Base-by-base conservation (phyloP, 2,888 invertebrate genomes). In the Saturnia pavonia region DNA sequence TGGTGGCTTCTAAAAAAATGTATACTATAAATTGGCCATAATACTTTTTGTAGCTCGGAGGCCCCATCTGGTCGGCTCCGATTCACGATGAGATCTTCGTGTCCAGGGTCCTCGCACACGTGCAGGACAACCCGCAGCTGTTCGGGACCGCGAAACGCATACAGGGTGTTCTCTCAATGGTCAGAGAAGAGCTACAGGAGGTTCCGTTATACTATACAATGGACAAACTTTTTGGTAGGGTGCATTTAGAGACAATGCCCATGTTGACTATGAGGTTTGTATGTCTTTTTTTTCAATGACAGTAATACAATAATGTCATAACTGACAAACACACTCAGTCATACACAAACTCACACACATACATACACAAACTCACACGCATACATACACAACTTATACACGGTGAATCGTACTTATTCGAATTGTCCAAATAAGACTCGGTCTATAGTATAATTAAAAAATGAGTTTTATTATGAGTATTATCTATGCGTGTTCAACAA, bases 51-150 rank as follows among this genome's bases (percentile, higher is more conserved):
- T 88, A 97, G 96, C 88, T 98, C 77, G 98, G 98, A 14, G 99
- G 99, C 1, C 99, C 99, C 0, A 96, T 99, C 77, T 99, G 99
- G 99, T 95, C 97, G 0, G 97, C 96, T 0, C 96, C 97, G 0
- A 95, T 99, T 60, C 99, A 99, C 88, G 95, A 97, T 78, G 90
- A 92, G 67, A 86, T 92, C 0, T 99, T 99, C 90, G 96, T 99
- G 0, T 82, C 93, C 0, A 91, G 95, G 65, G 94, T 99, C 11
- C 84, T 98, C 0, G 74, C 81, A 0, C 86, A 90, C 60, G 92
- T 95, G 11, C 86, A 91, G 65, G 82, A 88, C 25, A 84, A 90
- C 66, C 87, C 93, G 0, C 79, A 91, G 69, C 83, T 93, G 78
- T 92, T 97, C 72, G 95, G 94, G 16, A 99, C 99, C 0, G 91